These are phyloP conservation scores for Ochotona curzoniae DNA, from an alignment of 2,113 vertebrate species.

Conservation along the genomic window DNA sequence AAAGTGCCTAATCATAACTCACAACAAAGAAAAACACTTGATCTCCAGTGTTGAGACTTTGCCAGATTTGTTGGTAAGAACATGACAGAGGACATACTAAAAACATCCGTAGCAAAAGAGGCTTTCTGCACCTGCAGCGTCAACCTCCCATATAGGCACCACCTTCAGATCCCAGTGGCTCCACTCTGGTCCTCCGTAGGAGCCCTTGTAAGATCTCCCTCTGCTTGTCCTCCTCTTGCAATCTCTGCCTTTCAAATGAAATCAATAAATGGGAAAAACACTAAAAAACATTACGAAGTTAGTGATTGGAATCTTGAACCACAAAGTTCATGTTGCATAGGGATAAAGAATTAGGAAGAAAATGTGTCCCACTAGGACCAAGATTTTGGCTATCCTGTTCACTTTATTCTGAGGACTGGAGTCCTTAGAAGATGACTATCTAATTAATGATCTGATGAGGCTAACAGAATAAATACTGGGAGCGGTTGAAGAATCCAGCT, in stretches of 20 bases:
- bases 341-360: not conserved
- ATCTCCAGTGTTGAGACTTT: not conserved
- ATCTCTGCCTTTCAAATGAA: too few relatives aligned
- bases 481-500: not conserved
- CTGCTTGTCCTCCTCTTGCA: too few relatives aligned
- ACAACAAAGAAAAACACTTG: slow-evolving; percentile 11
- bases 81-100: not conserved
- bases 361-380: not conserved
- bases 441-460: slow-evolving; percentile 10
- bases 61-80: not conserved
- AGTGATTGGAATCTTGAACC: not conserved
- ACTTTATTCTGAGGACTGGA: not conserved
- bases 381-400: not conserved
- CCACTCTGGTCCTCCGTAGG: too few relatives aligned
- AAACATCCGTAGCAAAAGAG: not conserved
- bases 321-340: not conserved
- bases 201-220: too few relatives aligned
- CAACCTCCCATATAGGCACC: too few relatives aligned
- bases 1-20: not conserved
- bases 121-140: too few relatives aligned
- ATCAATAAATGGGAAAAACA: too few relatives aligned
- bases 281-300: not conserved
- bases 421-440: not conserved
- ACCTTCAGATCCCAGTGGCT: too few relatives aligned
- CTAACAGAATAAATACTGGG: not conserved